These are phyloP conservation scores for Macroglossus sobrinus DNA, from an alignment of 2,113 vertebrate genomes.

Conservation along the genomic window DNA sequence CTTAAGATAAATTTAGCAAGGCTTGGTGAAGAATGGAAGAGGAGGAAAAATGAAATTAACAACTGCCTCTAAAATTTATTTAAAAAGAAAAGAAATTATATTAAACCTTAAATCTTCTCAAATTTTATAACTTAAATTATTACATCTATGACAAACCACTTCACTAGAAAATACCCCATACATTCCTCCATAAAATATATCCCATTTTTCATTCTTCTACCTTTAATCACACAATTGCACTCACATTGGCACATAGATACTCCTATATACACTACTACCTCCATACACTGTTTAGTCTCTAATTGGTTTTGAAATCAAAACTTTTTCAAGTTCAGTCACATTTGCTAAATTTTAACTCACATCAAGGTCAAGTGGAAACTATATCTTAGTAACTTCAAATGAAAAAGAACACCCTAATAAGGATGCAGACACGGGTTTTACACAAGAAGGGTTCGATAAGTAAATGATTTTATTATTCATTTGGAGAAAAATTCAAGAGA, in stretches of 20 bases:
- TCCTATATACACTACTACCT: not conserved
- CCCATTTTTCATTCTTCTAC: not conserved
- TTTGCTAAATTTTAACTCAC: not conserved
- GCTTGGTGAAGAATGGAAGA: not conserved
- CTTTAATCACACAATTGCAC: not conserved
- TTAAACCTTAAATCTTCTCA: not conserved
- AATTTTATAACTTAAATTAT: not conserved
- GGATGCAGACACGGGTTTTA: not conserved
- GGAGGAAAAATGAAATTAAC: not conserved
- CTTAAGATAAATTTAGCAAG: not conserved
- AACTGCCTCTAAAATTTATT: not conserved
- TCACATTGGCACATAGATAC: rapidly evolving
- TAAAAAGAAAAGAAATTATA: not conserved
- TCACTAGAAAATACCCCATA: not conserved
- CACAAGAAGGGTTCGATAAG: not conserved
- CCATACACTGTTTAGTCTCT: not conserved
- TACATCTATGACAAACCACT: not conserved
- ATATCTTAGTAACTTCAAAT: not conserved
- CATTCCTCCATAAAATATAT: not conserved
- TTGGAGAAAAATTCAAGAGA: not conserved
- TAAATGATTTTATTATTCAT: not conserved
- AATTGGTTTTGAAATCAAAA: not conserved
- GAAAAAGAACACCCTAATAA: not conserved
- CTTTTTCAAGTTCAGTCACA: not conserved
- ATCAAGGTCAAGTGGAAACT: not conserved